These are phyloP conservation scores for Zeugodacus cucurbitae DNA, from an alignment of 1,140 invertebrate genomes.

Conservation along the genomic window DNA sequence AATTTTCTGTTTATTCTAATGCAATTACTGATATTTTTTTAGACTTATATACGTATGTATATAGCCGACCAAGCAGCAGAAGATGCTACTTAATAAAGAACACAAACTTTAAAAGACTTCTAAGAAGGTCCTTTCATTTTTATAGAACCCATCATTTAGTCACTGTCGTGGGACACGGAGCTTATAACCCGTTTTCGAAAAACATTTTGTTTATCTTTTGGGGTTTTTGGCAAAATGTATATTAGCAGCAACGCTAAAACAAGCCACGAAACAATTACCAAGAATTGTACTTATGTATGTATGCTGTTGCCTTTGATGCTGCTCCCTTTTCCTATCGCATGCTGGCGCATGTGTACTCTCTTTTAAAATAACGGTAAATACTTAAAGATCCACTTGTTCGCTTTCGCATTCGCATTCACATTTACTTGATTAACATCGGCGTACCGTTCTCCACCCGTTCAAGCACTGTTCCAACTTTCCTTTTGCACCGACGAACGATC, in stretches of 20 bases:
- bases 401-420: constrained; percentile 20
- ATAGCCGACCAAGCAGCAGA: no score
- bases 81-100: no score
- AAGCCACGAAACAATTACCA: not conserved
- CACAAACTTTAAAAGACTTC: no score
- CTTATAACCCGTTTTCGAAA: no score
- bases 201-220: no score
- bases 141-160: no score
- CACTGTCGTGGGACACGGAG: no score
- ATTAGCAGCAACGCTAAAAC: not conserved
- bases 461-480: not conserved
- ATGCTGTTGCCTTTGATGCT: not conserved
- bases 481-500: not conserved
- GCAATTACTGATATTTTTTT: no score
- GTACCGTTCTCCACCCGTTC: not conserved
- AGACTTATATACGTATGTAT: no score
- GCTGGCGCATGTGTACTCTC: not conserved
- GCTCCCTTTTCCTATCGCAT: not conserved
- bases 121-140: no score
- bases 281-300: constrained; percentile 3
- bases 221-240: constrained; percentile 6
- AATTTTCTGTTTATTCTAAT: no score
- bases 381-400: constrained; percentile 29
- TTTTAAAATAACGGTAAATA: constrained; percentile 25
- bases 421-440: constrained; percentile 31